phyloP scores from a whole-genome alignment of 2,888 invertebrate species.

The Sepiola atlantica region DNA sequence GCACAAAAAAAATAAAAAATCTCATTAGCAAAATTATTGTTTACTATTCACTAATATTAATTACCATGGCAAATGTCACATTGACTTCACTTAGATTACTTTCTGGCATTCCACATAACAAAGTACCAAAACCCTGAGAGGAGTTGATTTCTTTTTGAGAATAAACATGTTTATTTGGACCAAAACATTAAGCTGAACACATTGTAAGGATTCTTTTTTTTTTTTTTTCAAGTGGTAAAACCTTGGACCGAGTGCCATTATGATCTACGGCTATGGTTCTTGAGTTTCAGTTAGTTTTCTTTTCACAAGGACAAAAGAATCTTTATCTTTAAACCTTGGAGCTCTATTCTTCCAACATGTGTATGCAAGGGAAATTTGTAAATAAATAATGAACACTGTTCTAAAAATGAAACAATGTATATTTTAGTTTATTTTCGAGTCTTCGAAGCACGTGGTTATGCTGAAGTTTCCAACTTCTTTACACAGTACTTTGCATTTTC shows the following conservation, averaged over 20 bases:
- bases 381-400: no score
- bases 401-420: no score
- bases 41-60: not conserved
- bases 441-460: no score
- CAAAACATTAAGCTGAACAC: not conserved
- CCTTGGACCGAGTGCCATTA: not conserved
- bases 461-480: no score
- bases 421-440: no score
- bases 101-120: not conserved
- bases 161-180: not conserved
- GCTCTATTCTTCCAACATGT: no score
- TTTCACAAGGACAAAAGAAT: no score
- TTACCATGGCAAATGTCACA: not conserved
- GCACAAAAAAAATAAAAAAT: not conserved
- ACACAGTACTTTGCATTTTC: no score
- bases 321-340: no score
- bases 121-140: not conserved
- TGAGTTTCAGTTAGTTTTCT: no score
- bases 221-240: not conserved
- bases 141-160: not conserved
- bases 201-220: not conserved
- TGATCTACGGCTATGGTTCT: no score
- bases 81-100: not conserved
- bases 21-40: not conserved
- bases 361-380: no score